Conservation (phyloP, 2,797 vertebrate species). For the Phrynocephalus vlangalii region DNA sequence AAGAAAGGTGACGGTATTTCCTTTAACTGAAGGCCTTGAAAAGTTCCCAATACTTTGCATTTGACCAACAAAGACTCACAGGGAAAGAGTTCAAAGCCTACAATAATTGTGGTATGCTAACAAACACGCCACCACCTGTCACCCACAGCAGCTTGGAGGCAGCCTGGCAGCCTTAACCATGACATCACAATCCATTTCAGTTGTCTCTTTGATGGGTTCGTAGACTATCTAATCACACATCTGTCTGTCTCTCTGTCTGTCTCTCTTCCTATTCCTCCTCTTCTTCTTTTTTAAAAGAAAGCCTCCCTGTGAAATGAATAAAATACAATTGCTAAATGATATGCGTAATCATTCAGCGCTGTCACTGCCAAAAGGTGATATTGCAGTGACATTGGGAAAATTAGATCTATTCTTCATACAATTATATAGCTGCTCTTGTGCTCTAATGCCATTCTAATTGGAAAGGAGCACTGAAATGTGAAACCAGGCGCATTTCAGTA, state of each 20-base stretch:
- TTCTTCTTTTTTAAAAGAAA: conserved; percentile 60
- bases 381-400: conserved; percentile 85
- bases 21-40: conserved; percentile 39
- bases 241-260: conserved; percentile 59
- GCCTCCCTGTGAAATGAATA: conserved; percentile 75
- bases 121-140: conserved; percentile 34
- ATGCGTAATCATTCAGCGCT: conserved; percentile 81
- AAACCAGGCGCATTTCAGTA: conserved; percentile 76
- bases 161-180: conserved; percentile 50
- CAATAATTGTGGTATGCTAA: conserved; percentile 47
- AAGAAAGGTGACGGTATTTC: conserved; percentile 37
- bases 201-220: conserved; percentile 66
- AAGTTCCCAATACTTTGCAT: conserved; percentile 38
- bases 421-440: conserved; percentile 80
- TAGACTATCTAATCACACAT: conserved; percentile 84
- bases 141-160: conserved; percentile 57
- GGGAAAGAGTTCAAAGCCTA: conserved; percentile 30
- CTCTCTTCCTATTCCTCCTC: neutral
- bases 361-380: conserved; percentile 83
- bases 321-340: conserved; percentile 84
- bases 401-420: conserved; percentile 85
- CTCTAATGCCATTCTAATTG: conserved; percentile 84
- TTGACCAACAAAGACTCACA: conserved; percentile 46
- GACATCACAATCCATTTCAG: conserved; percentile 74
- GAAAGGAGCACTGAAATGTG: conserved; percentile 82